Evolutionary conservation across 2,888 invertebrate species (phyloP), one percentile per base, ranked within the genome.

Genomic region (Drosophila rellima): DNA sequence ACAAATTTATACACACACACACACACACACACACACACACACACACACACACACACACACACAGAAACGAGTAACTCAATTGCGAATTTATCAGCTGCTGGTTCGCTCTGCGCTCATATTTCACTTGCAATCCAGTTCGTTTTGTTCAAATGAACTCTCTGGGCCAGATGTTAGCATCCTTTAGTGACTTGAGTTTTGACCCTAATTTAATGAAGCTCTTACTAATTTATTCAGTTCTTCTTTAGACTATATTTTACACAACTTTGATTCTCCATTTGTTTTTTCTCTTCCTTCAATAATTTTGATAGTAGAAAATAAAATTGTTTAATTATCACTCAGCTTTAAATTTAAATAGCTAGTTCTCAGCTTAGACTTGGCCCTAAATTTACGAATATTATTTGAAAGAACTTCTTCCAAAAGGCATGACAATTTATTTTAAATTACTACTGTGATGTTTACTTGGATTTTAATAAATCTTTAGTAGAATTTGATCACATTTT

Each of bases 41-140:
- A 3, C 26, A 8, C 26, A 26, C 44, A 45, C 33, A 2, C n/a
- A 15, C 15, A 47, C 47, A 47, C 17, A 2, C 47, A 47, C 47
- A 6, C 44, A 44, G 11, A 44, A 6, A 26, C 44, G 52, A 33
- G 15, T 56, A 23, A 37, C 11, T 47, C 57, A 67, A 57, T 72
- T 61, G 48, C 33, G 26, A 35, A 72, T 66, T 66, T 47, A 62
- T 57, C 47, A 52, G 52, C 56, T 59, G 37, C 18, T 65, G 37
- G 31, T 33, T 33, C 31, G 4, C 10, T 31, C 39, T 31, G 29
- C 7, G 8, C 10, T 26, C 15, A 45, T 45, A 15, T 45, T 15
- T 26, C 10, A n/a, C 7, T 48, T 17, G 51, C 11, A 6, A 52
- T 23, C 50, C 26, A 11, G 15, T 37, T 48, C 31, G 23, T 10